phyloP scores from a whole-genome alignment of 2,888 invertebrate genomes.

The Cataglyphis cursor region DNA sequence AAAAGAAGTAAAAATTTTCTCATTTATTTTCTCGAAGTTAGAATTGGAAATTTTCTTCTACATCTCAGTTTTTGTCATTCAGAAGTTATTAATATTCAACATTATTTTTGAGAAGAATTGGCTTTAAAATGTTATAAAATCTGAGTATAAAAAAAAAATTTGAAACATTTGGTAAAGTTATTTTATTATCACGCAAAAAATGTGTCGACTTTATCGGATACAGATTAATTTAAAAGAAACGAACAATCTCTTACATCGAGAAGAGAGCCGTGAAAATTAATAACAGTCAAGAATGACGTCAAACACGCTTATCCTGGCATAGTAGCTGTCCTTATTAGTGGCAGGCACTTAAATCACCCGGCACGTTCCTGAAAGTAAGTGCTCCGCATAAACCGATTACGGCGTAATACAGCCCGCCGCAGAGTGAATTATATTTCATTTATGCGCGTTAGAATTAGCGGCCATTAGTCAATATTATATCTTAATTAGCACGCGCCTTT shows the following conservation, averaged over 20 bases:
- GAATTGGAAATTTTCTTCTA: background rate
- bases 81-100: background rate
- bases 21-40: conserved; percentile 3
- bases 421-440: conserved; percentile 68
- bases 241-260: background rate
- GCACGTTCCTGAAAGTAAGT: conserved; percentile 49
- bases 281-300: conserved; percentile 46
- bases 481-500: conserved; percentile 67
- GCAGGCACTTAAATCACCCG: conserved; percentile 39
- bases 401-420: conserved; percentile 53
- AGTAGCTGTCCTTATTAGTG: conserved; percentile 25
- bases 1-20: background rate
- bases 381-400: conserved; percentile 44
- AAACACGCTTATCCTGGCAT: conserved; percentile 12
- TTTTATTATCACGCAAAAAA: too few relatives aligned
- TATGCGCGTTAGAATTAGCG: conserved; percentile 67
- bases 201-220: conserved; percentile 1
- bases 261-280: conserved; percentile 6
- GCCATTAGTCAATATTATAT: conserved; percentile 67
- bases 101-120: background rate
- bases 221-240: background rate
- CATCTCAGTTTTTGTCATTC: background rate
- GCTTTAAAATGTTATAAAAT: background rate
- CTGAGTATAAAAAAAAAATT: background rate
- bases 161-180: background rate